A percentile compares a stretch with the other conserved stretches of the same genome.
Evolutionary conservation across 2,888 invertebrate species (phyloP).

Genomic region (Loripinus fragilis): DNA sequence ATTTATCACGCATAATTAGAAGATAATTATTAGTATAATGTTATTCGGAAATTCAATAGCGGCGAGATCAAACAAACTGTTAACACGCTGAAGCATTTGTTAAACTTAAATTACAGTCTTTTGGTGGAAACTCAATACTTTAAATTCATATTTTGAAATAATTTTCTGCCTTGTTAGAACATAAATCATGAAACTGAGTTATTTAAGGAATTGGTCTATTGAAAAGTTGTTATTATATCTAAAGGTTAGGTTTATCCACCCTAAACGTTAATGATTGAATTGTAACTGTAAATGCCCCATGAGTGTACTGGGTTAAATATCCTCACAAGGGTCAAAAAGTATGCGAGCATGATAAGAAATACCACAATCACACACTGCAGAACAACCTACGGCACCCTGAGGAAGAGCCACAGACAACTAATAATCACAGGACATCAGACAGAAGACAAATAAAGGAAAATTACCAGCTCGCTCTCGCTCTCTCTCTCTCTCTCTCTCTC

Average conservation of each 20-base stretch:
- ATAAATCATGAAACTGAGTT: slow-evolving; percentile 14
- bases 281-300: slow-evolving; percentile 5
- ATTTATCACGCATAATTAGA: slow-evolving; percentile 20
- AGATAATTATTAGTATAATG: slow-evolving; percentile 13
- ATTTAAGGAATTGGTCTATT: slow-evolving; percentile 10
- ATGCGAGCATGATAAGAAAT: no score
- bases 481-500: no score
- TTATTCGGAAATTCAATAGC: slow-evolving; percentile 1
- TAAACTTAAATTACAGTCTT: slow-evolving; percentile 11
- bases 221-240: slow-evolving; percentile 4
- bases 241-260: slow-evolving; percentile 13
- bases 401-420: no score
- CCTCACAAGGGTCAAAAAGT: slow-evolving; percentile 5
- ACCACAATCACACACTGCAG: no score
- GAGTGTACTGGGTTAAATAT: not conserved
- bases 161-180: slow-evolving; percentile 16
- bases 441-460: no score
- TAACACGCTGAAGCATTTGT: slow-evolving; percentile 13
- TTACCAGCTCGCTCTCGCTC: no score
- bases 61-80: slow-evolving; percentile 8
- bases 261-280: not conserved
- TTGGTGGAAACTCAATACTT: slow-evolving; percentile 1
- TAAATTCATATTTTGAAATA: slow-evolving; percentile 16
- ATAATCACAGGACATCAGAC: no score
- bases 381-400: no score